Conservation (phyloP, 2,888 invertebrate genomes). For the Eulithis testata region DNA sequence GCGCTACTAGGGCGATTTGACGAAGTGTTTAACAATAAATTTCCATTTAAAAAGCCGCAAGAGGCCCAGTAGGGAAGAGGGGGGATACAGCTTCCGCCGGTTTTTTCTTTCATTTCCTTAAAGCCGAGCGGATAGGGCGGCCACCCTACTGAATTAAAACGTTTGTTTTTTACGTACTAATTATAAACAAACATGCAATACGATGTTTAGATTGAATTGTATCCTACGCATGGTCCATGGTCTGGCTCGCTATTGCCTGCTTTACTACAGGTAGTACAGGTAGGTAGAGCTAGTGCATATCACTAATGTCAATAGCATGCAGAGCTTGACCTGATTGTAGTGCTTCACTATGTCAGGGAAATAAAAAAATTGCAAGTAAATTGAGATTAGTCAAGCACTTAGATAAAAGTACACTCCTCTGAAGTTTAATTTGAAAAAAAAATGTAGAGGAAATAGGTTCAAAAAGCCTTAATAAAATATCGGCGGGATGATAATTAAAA, state of each 20-base stretch:
- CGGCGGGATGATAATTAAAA: slow-evolving; percentile 84
- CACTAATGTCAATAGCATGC: background rate
- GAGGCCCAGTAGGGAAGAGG: slow-evolving; percentile 50
- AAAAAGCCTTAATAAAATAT: slow-evolving; percentile 70
- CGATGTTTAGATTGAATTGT: slow-evolving; percentile 38
- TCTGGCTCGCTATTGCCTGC: background rate
- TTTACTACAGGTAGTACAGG: background rate
- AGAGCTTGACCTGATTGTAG: background rate
- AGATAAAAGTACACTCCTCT: no score
- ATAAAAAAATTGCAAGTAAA: no score
- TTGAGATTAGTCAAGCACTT: no score
- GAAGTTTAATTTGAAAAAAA: background rate
- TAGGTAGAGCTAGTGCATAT: background rate
- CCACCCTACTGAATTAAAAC: slow-evolving; percentile 77
- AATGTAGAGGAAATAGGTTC: slow-evolving; percentile 39
- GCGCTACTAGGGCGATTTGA: slow-evolving; percentile 70
- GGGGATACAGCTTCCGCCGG: slow-evolving; percentile 75
- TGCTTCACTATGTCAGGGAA: no score
- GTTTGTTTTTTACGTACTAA: slow-evolving; percentile 64
- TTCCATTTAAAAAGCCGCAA: slow-evolving; percentile 84
- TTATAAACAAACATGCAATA: slow-evolving; percentile 54
- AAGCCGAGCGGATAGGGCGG: slow-evolving; percentile 75
- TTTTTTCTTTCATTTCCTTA: slow-evolving; percentile 84
- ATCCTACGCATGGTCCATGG: slow-evolving; percentile 1
- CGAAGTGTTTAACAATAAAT: slow-evolving; percentile 84